Percentiles rank a stretch among this genome's conserved stretches.
These are phyloP conservation scores for Hucho hucho DNA, from an alignment of 2,113 vertebrate genomes.

Conservation along the genomic window DNA sequence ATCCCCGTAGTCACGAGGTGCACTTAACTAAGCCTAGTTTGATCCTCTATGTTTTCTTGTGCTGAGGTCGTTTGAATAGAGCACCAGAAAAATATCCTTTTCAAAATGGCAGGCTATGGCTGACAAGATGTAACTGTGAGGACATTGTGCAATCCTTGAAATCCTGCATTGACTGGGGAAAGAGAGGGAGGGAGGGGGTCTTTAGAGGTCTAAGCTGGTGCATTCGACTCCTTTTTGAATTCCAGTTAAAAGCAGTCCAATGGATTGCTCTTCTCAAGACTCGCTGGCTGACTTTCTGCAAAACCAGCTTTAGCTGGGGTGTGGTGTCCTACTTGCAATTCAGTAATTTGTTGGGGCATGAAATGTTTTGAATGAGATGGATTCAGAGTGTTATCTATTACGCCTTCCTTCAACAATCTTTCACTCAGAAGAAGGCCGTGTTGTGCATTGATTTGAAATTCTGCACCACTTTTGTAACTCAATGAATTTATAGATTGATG, in stretches of 20 bases:
- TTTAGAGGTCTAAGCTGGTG: constrained; percentile 53
- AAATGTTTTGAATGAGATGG: constrained; percentile 58
- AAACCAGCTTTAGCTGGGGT: constrained; percentile 66
- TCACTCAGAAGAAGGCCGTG: constrained; percentile 21
- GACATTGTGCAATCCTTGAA: constrained; percentile 62
- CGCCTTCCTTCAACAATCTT: constrained; percentile 34
- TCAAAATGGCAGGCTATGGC: constrained; percentile 52
- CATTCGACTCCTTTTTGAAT: constrained; percentile 54
- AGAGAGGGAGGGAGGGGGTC: constrained; percentile 28
- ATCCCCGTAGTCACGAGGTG: constrained; percentile 59
- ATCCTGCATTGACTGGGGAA: constrained; percentile 41
- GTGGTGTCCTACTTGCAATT: constrained; percentile 65
- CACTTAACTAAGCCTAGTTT: constrained; percentile 66
- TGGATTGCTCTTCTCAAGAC: constrained; percentile 31
- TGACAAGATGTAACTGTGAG: constrained; percentile 52
- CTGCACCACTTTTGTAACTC: constrained; percentile 1
- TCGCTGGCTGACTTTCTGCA: constrained; percentile 42
- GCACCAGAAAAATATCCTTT: constrained; percentile 52
- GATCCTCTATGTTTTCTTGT: constrained; percentile 39
- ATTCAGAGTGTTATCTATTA: constrained; percentile 38
- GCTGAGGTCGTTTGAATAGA: constrained; percentile 32
- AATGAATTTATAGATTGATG: background rate
- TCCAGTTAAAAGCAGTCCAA: constrained; percentile 43
- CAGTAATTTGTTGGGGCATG: constrained; percentile 67
- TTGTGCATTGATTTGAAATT: constrained; percentile 2